Evolutionary conservation across 2,797 vertebrate genomes (phyloP).

Genomic region (Danio tinwini): DNA sequence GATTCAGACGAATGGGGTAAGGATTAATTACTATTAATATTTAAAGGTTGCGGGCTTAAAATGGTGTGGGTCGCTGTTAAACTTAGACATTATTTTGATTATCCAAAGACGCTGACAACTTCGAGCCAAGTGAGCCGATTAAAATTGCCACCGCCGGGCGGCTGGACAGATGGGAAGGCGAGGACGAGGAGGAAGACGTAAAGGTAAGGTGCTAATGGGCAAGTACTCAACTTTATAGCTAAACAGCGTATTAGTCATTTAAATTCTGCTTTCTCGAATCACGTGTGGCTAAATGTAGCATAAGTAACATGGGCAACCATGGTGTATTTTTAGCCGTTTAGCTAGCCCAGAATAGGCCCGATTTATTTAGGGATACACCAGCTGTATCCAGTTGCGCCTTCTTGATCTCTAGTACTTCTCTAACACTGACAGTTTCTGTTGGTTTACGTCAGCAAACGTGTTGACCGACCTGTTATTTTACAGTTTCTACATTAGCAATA

Average conservation of each 20-base stretch:
- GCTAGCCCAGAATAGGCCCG: constrained; percentile 8
- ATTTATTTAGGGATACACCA: constrained; percentile 23
- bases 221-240: not conserved
- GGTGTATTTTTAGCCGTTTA: constrained; percentile 25
- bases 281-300: not conserved
- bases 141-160: constrained; percentile 76
- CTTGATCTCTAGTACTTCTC: not conserved
- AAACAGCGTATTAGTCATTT: not conserved
- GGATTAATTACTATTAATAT: constrained; percentile 63
- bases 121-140: constrained; percentile 83
- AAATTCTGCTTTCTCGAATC: not conserved
- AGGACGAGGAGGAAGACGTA: constrained; percentile 91
- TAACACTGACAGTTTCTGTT: constrained; percentile 19
- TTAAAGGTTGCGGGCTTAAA: not conserved
- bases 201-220: constrained; percentile 75
- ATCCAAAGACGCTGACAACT: constrained; percentile 86
- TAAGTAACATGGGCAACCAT: not conserved
- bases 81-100: constrained; percentile 57
- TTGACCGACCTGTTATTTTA: not conserved
- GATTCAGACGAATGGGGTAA: constrained; percentile 89
- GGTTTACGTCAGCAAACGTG: constrained; percentile 12
- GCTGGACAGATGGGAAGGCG: constrained; percentile 87
- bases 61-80: not conserved
- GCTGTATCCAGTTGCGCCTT: constrained; percentile 20
- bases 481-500: not conserved